These are phyloP conservation scores for Gambusia affinis DNA, from an alignment of 2,113 vertebrate genomes.

Conservation along the genomic window DNA sequence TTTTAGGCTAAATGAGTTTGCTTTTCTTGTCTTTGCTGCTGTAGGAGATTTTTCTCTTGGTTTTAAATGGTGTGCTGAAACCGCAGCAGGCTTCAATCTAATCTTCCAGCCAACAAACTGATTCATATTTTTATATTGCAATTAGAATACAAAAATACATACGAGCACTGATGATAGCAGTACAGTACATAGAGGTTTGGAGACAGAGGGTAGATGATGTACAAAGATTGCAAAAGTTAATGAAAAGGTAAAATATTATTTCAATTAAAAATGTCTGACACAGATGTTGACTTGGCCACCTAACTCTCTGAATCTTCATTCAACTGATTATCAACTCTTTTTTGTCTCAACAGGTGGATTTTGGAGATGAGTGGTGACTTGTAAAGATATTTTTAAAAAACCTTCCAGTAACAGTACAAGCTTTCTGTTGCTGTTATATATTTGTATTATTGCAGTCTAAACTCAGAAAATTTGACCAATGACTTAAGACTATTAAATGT, in stretches of 20 bases:
- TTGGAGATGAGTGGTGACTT: background rate
- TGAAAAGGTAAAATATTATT: too few relatives aligned
- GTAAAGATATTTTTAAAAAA: too few relatives aligned
- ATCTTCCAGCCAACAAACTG: background rate
- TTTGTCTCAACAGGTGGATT: background rate
- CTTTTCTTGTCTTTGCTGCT: background rate
- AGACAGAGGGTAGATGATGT: too few relatives aligned
- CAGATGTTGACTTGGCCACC: background rate
- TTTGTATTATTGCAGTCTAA: too few relatives aligned
- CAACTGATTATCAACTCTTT: background rate
- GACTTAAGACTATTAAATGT: too few relatives aligned
- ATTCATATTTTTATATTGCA: background rate
- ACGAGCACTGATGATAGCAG: background rate
- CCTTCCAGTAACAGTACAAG: too few relatives aligned
- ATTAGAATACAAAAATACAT: background rate
- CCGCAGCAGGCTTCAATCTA: background rate
- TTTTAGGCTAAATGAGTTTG: background rate
- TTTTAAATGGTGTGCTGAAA: background rate
- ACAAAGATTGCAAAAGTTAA: background rate
- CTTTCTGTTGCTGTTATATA: too few relatives aligned
- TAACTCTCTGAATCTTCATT: background rate
- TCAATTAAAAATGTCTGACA: too few relatives aligned
- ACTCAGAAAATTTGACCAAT: too few relatives aligned
- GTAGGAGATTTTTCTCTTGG: background rate
- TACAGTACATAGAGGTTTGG: background rate